Base-by-base conservation (phyloP, 2,888 invertebrate species). In the Danaus chrysippus region DNA sequence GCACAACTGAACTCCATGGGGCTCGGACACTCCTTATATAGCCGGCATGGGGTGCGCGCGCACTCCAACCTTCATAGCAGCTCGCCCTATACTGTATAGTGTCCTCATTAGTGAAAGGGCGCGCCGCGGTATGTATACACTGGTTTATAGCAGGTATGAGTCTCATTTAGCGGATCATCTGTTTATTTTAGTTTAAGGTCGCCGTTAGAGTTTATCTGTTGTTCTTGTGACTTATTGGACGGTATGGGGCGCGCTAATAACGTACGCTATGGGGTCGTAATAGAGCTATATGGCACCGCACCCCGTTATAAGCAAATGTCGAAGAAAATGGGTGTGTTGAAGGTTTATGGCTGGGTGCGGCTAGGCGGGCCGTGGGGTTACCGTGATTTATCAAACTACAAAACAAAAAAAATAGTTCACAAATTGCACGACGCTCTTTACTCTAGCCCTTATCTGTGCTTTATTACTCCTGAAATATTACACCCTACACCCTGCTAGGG, bases 61-160 rank as follows among this genome's bases (percentile, higher is more conserved):
- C 90, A 90, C 65, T 75, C 73, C 81, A 84, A 84, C 74, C 81
- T 81, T 86, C 87, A 88, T 84, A 85, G 82, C 79, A 84, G 78
- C 81, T 76, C 74, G 79, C 82, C 83, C 85, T 82, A 86, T 87
- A 87, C 88, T 23, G 2, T 23, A 23, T 34, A 88, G 78, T 80
- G 83, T 78, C 84, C 88, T 87, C 89, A 88, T 90, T 90, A 90
- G 85, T 75, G 79, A 84, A 84, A 87, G 88, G 89, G 87, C 85
- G 87, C 81, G 83, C 67, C 84, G 68, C 71, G 76, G 79, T 80
- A 78, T 83, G 81, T 82, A 78, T 76, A 83, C 83, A 86, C 77
- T 71, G 78, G 81, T 87, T 87, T 90, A 90, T 86, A 79, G 84
- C 82, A 81, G 81, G 83, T 83, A 74, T 73, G 71, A 68, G 71